Evolutionary conservation across 35 echinoderm and acorn worm genomes (phyloP).

Genomic region (Stichopus chloronotus): DNA sequence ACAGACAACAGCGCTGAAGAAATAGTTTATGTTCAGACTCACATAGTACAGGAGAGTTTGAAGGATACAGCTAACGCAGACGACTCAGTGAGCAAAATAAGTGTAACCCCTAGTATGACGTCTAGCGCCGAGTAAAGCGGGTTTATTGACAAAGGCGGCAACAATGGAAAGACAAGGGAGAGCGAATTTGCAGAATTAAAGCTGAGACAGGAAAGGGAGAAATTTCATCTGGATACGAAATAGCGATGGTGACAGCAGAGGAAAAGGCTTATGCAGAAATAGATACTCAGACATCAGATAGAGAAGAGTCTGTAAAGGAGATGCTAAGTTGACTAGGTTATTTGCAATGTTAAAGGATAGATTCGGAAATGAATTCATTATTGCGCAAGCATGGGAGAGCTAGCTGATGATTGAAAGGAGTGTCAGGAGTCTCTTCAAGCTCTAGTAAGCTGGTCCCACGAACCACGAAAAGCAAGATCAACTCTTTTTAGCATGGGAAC

Average conservation of each 20-base stretch:
- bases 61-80: conserved; percentile 13
- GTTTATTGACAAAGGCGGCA: neutral
- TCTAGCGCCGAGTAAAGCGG: conserved; percentile 18
- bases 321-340: conserved; percentile 58
- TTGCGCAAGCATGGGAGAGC: conserved; percentile 20
- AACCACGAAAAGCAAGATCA: no score
- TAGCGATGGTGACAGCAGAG: conserved; percentile 17
- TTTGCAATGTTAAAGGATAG: conserved; percentile 18
- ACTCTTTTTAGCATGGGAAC: no score
- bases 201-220: conserved; percentile 40
- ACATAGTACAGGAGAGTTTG: neutral
- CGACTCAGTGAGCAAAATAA: conserved; percentile 13
- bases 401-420: conserved; percentile 4
- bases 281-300: neutral
- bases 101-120: neutral
- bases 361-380: conserved; percentile 27
- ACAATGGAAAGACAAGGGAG: neutral
- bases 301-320: neutral
- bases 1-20: neutral
- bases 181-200: conserved; percentile 19
- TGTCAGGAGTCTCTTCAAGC: conserved; percentile 3
- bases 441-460: no score
- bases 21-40: neutral
- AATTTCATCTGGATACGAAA: neutral
- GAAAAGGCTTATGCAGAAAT: conserved; percentile 16